Conservation (phyloP, 2,888 invertebrate species). For the Mystacides longicornis region DNA sequence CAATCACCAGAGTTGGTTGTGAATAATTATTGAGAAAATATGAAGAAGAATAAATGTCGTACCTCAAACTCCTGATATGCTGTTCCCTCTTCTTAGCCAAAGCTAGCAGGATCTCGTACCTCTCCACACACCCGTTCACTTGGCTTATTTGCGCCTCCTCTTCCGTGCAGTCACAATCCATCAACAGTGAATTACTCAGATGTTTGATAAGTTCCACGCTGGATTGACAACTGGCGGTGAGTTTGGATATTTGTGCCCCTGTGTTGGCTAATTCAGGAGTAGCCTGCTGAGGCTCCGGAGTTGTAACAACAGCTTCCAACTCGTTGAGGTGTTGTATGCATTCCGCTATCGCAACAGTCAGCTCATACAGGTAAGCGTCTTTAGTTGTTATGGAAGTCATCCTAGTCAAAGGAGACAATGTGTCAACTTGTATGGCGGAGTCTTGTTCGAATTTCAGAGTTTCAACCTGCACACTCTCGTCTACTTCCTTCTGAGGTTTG, state of each 20-base stretch:
- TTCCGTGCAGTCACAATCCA: slow-evolving; percentile 63
- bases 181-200: slow-evolving; percentile 63
- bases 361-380: slow-evolving; percentile 73
- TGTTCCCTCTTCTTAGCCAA: slow-evolving; percentile 68
- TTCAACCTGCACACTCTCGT: slow-evolving; percentile 61
- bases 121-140: slow-evolving; percentile 56
- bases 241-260: slow-evolving; percentile 66
- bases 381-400: slow-evolving; percentile 70
- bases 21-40: neutral
- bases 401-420: slow-evolving; percentile 53
- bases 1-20: no score
- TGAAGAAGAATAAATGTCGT: slow-evolving; percentile 21
- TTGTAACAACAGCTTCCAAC: slow-evolving; percentile 56
- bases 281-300: slow-evolving; percentile 48
- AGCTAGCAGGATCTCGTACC: slow-evolving; percentile 61
- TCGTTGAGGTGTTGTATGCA: slow-evolving; percentile 59
- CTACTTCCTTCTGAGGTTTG: slow-evolving; percentile 39
- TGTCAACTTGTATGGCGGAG: slow-evolving; percentile 75
- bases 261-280: slow-evolving; percentile 52
- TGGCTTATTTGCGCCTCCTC: slow-evolving; percentile 59
- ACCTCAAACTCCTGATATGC: slow-evolving; percentile 73
- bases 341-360: slow-evolving; percentile 66
- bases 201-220: slow-evolving; percentile 76
- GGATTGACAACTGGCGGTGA: slow-evolving; percentile 71
- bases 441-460: slow-evolving; percentile 71